A percentile compares a stretch with the other conserved stretches of the same genome.
Conservation (phyloP, 2,797 vertebrate species). For the Rhyacichthys aspro region DNA sequence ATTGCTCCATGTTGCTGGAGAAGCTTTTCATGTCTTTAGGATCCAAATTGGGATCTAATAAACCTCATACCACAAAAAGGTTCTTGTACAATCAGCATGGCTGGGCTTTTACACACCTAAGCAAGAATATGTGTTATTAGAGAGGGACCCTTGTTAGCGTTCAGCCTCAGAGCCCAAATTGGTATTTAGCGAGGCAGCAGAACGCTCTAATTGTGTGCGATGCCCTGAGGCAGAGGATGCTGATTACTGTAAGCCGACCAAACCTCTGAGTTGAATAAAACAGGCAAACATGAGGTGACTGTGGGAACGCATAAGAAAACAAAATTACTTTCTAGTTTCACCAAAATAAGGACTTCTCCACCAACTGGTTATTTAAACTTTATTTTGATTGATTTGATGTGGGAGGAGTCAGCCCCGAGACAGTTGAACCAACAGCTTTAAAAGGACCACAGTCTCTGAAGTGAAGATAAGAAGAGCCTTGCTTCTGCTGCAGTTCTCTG, state of each 20-base stretch:
- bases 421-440: constrained; percentile 47
- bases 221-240: constrained; percentile 50
- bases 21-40: constrained; percentile 14
- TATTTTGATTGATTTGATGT: constrained; percentile 24
- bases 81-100: constrained; percentile 52
- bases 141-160: constrained; percentile 58
- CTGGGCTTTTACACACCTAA: constrained; percentile 50
- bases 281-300: constrained; percentile 27
- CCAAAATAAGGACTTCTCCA: background rate
- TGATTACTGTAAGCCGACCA: constrained; percentile 53
- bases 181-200: constrained; percentile 69
- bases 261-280: constrained; percentile 38
- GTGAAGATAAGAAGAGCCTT: constrained; percentile 42
- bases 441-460: constrained; percentile 47
- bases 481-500: background rate
- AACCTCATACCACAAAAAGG: constrained; percentile 14
- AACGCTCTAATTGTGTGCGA: constrained; percentile 68
- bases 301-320: constrained; percentile 7
- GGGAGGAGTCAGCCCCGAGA: constrained; percentile 25
- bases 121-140: constrained; percentile 53
- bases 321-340: constrained; percentile 20
- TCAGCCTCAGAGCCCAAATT: constrained; percentile 63
- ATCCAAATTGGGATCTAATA: constrained; percentile 30
- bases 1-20: constrained; percentile 13
- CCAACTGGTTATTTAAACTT: background rate